phyloP scores from a whole-genome alignment of 2,113 vertebrate genomes.

The Axis porcinus region DNA sequence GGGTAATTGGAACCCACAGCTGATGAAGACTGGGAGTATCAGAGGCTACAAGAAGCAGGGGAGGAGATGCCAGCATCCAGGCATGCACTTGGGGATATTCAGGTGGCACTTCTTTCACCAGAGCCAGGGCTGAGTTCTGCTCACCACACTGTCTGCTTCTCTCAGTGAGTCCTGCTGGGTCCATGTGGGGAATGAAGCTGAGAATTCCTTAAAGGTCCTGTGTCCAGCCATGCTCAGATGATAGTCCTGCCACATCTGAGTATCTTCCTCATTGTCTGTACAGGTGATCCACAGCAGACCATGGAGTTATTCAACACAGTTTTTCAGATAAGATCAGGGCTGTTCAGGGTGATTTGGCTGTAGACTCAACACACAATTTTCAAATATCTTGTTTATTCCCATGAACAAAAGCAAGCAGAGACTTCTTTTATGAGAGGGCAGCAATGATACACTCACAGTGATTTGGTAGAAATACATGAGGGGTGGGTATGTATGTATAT shows the following conservation, averaged over 20 bases:
- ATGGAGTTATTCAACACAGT: slow-evolving; percentile 73
- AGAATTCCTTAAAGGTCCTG: not conserved
- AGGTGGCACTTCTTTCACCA: not conserved
- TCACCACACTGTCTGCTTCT: not conserved
- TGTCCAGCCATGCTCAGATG: not conserved
- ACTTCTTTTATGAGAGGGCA: slow-evolving; percentile 69
- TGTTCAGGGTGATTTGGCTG: not conserved
- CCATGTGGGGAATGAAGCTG: not conserved
- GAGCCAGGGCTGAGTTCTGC: not conserved
- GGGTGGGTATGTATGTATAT: not conserved
- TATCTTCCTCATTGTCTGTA: slow-evolving; percentile 77
- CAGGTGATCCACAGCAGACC: slow-evolving; percentile 69
- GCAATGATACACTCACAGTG: slow-evolving; percentile 47
- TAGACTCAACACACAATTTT: slow-evolving; percentile 74
- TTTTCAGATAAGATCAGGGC: slow-evolving; percentile 49
- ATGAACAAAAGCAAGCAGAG: slow-evolving; percentile 72
- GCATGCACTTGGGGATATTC: not conserved
- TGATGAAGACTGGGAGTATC: not conserved
- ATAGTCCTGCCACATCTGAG: slow-evolving; percentile 40
- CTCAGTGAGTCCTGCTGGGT: not conserved
- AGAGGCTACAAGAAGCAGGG: not conserved
- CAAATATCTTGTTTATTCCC: slow-evolving; percentile 76
- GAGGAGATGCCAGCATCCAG: not conserved
- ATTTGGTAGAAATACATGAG: slow-evolving; percentile 37
- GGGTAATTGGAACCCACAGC: not conserved